These are phyloP conservation scores for Corythoichthys haematopterus DNA, from an alignment of 2,113 vertebrate genomes.

Conservation along the genomic window DNA sequence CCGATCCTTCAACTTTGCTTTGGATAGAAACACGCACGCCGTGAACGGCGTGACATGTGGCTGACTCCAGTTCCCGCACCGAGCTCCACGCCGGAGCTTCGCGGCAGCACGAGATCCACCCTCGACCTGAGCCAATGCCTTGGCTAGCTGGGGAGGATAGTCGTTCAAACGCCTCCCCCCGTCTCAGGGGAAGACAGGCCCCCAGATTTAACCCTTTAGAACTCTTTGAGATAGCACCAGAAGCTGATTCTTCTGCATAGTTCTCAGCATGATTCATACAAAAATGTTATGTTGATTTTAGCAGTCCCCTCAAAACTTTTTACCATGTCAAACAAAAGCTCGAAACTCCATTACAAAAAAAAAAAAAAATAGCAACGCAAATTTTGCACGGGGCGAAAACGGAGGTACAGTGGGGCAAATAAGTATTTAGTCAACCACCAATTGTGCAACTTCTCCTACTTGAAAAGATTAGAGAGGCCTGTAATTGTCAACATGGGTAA, in stretches of 20 bases:
- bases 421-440: too few species aligned
- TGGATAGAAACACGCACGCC: not conserved
- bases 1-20: conserved; percentile 23
- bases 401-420: too few species aligned
- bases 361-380: too few species aligned
- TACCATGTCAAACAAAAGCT: not conserved
- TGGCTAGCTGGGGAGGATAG: conserved; percentile 72
- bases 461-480: too few species aligned
- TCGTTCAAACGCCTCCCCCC: conserved; percentile 68
- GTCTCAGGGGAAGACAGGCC: conserved; percentile 65
- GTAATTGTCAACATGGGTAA: too few species aligned
- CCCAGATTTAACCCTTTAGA: conserved; percentile 65
- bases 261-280: conserved; percentile 8
- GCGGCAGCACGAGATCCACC: conserved; percentile 78
- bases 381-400: too few species aligned
- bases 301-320: not conserved
- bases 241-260: not conserved
- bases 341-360: too few species aligned
- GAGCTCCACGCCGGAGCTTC: conserved; percentile 74
- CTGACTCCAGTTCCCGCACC: conserved; percentile 57
- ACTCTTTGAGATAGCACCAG: conserved; percentile 1
- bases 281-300: not conserved
- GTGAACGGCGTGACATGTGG: conserved; percentile 6
- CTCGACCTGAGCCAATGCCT: conserved; percentile 84
- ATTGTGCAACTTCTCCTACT: too few species aligned